Evolutionary conservation across 2,797 vertebrate species (phyloP), one percentile per base, ranked within the genome.

Genomic region (Sphenopsis melanotis): DNA sequence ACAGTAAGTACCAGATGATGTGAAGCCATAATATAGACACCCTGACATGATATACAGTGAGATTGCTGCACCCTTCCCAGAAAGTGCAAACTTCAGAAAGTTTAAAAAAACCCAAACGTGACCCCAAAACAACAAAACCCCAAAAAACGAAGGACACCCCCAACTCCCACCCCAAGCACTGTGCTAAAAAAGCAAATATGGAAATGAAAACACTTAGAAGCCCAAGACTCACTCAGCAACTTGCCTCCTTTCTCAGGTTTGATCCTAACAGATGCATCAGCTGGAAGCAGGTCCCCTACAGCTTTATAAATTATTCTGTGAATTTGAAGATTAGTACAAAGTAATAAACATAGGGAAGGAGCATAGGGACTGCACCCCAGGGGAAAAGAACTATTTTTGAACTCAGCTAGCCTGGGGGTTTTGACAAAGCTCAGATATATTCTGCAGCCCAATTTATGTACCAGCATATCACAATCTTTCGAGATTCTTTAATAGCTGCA

Each of bases 401-500:
- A 65, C 50, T 41, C 85, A 93, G 61, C 63, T 64, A 93, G 85
- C 83, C 85, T 52, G 24, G 2, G 46, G 61, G 49, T 49, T 85
- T 83, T 63, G 49, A 71, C 11, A 80, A 89, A 88, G 47, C 83
- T 89, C 39, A 79, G 47, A 53, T 57, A 78, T 17, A 65, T 92
- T 77, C 80, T 79, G 77, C 71, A 55, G 64, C 77, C 83, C 61
- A 41, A 47, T 96, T 87, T 90, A 95, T 93, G 74, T 87, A 95
- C 87, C 82, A 95, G 84, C 80, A 77, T 82, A 93, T 60, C 65
- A 79, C 61, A 93, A 79, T 89, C 69, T 97, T 95, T 63, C 0
- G 12, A 95, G 88, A 60, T 83, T 84, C 87, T 95, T 87, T 90
- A 98, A 97, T 94, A 97, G 96, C 96, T 90, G 86, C 86, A 94